Evolutionary conservation across 2,888 invertebrate genomes (phyloP).

Genomic region (Phalangium opilio): DNA sequence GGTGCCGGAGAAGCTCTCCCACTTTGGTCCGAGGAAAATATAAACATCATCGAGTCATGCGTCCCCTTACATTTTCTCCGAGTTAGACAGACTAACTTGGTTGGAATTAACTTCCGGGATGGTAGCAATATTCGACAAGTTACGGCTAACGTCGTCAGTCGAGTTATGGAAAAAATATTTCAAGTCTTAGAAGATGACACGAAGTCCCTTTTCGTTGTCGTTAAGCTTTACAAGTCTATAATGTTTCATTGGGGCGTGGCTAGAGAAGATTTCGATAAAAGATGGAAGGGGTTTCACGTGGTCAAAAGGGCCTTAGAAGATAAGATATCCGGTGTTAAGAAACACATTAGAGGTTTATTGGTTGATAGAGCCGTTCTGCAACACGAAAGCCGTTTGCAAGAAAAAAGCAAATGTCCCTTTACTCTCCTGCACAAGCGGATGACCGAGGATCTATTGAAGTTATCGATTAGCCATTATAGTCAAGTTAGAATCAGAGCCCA

Average conservation of each 20-base stretch:
- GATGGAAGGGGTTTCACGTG: slow-evolving; percentile 48
- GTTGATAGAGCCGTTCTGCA: slow-evolving; percentile 51
- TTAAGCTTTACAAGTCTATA: slow-evolving; percentile 28
- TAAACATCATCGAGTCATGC: slow-evolving; percentile 4
- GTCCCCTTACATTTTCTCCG: slow-evolving; percentile 2
- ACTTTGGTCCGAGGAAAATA: slow-evolving; percentile 44
- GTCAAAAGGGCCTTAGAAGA: slow-evolving; percentile 33
- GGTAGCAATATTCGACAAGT: slow-evolving; percentile 52
- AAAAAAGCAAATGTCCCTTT: slow-evolving; percentile 26
- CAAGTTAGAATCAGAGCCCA: slow-evolving; percentile 52
- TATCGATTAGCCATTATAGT: slow-evolving; percentile 51
- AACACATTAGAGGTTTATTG: slow-evolving; percentile 44
- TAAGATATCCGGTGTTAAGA: slow-evolving; percentile 40
- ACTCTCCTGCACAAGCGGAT: slow-evolving; percentile 46
- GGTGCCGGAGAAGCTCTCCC: slow-evolving; percentile 51
- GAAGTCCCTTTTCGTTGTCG: slow-evolving; percentile 46
- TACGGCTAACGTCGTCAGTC: neutral
- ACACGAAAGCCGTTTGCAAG: slow-evolving; percentile 37
- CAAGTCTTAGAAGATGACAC: slow-evolving; percentile 59
- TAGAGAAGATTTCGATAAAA: slow-evolving; percentile 43
- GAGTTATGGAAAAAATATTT: slow-evolving; percentile 48
- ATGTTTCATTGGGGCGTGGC: slow-evolving; percentile 40
- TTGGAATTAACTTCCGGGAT: slow-evolving; percentile 28
- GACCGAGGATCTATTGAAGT: slow-evolving; percentile 43
- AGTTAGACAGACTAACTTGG: too few species aligned